phyloP scores from a whole-genome alignment of 2,888 invertebrate species.

The Cephus pygmeus region DNA sequence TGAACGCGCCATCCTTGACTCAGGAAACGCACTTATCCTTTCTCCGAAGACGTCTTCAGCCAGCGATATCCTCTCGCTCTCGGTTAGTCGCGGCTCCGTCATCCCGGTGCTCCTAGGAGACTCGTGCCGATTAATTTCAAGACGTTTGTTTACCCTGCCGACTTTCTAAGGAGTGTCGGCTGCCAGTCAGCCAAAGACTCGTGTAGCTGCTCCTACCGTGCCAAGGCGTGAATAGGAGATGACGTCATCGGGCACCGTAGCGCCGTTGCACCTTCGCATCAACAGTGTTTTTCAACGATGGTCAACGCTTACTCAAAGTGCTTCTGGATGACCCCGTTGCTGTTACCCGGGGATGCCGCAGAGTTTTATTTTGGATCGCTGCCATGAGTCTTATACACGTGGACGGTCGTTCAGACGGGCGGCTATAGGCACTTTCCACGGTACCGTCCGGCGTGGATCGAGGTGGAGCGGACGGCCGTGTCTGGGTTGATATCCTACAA shows the following conservation, averaged over 20 bases:
- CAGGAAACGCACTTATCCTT: background rate
- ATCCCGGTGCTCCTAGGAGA: background rate
- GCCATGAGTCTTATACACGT: background rate
- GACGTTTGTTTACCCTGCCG: slow-evolving; percentile 43
- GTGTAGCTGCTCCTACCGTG: slow-evolving; percentile 23
- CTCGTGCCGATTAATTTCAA: slow-evolving; percentile 38
- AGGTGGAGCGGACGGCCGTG: background rate
- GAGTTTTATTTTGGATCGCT: background rate
- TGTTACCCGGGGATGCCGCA: background rate
- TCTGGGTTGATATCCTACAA: background rate
- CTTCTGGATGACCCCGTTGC: slow-evolving; percentile 41
- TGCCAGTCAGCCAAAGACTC: slow-evolving; percentile 11
- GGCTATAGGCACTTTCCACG: background rate
- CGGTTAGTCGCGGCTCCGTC: background rate
- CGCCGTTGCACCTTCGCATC: slow-evolving; percentile 48
- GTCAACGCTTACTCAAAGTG: background rate
- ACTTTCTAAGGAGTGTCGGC: slow-evolving; percentile 58
- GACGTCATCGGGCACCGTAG: slow-evolving; percentile 49
- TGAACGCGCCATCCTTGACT: background rate
- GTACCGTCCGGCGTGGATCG: background rate
- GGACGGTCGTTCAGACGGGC: background rate
- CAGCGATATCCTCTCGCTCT: background rate
- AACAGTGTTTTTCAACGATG: background rate
- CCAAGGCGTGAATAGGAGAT: slow-evolving; percentile 50
- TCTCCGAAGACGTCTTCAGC: background rate